Evolutionary conservation across 37 sponge, comb jelly and placozoan genomes (phyloP).

Genomic region (Bolinopsis microptera): DNA sequence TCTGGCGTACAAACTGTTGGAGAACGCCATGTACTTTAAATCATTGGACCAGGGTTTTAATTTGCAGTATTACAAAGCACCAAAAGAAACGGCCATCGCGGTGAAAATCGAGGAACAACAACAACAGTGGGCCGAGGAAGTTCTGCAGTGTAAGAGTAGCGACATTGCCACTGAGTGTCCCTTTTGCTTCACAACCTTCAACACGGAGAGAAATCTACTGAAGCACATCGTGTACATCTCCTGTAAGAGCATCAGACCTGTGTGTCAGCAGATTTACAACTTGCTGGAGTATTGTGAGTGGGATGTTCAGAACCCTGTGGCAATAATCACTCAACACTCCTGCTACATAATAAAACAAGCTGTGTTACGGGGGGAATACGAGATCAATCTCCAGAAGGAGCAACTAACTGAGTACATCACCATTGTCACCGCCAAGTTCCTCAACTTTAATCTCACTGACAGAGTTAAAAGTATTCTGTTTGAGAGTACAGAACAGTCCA

Average conservation of each 20-base stretch:
- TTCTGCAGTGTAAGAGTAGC: background rate
- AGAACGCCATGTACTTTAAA: conserved; percentile 34
- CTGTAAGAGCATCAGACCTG: conserved; percentile 19
- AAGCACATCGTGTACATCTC: conserved; percentile 59
- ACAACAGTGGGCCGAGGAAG: conserved; percentile 34
- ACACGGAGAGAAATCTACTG: conserved; percentile 22
- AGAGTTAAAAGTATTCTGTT: background rate
- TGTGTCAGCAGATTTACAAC: conserved; percentile 38
- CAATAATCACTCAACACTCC: background rate
- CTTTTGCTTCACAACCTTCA: conserved; percentile 23
- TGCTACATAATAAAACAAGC: background rate
- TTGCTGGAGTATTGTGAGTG: background rate
- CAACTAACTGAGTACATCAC: conserved; percentile 15
- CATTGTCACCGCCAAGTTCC: conserved; percentile 40
- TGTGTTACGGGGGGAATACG: background rate
- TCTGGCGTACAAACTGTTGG: conserved; percentile 17
- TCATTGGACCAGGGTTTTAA: conserved; percentile 19
- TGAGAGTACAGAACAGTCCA: background rate
- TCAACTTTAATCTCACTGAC: background rate
- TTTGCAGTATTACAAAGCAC: conserved; percentile 50
- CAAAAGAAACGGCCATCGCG: conserved; percentile 19
- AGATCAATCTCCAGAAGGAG: background rate
- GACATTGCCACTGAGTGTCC: conserved; percentile 4
- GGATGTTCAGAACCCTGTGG: conserved; percentile 4
- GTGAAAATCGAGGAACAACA: conserved; percentile 23